Percentiles rank a stretch among this genome's conserved stretches.
phyloP scores from a whole-genome alignment of 1,140 invertebrate species.

The Dermatophagoides farinae region DNA sequence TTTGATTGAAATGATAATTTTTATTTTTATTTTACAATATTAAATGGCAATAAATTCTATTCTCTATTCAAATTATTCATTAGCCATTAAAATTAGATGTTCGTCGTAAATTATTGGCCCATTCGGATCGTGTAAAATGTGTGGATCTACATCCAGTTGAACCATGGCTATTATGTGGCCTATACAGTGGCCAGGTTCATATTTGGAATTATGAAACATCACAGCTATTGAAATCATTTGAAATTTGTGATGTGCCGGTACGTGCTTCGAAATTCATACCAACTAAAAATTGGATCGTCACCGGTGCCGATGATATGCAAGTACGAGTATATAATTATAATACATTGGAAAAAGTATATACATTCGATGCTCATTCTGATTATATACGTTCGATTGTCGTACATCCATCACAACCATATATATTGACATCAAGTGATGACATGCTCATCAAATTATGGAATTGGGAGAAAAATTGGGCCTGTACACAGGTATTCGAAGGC shows the following conservation, averaged over 20 bases:
- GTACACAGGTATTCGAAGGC: conserved; percentile 90
- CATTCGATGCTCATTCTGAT: conserved; percentile 95
- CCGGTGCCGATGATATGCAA: conserved; percentile 58
- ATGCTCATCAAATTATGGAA: conserved; percentile 99
- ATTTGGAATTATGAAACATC: conserved; percentile 97
- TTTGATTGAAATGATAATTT: too few species aligned
- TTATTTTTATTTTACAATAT: too few species aligned
- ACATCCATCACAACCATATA: conserved; percentile 90
- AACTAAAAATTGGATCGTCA: conserved; percentile 95
- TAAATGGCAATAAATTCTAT: too few species aligned
- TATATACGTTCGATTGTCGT: conserved; percentile 89
- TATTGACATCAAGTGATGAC: conserved; percentile 93
- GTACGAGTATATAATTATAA: conserved; percentile 97
- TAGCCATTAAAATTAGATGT: conserved; percentile 85
- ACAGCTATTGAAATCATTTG: conserved; percentile 77
- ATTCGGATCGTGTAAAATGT: conserved; percentile 93
- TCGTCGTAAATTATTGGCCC: conserved; percentile 84
- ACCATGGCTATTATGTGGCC: conserved; percentile 90
- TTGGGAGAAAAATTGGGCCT: conserved; percentile 94
- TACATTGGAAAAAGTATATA: conserved; percentile 80
- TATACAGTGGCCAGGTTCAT: conserved; percentile 97
- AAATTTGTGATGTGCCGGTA: conserved; percentile 87
- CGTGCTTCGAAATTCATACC: conserved; percentile 84
- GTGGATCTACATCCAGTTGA: conserved; percentile 92
- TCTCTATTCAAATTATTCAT: too few species aligned